Evolutionary conservation across 2,888 invertebrate genomes (phyloP).

Genomic region (Druceiella hillmani): DNA sequence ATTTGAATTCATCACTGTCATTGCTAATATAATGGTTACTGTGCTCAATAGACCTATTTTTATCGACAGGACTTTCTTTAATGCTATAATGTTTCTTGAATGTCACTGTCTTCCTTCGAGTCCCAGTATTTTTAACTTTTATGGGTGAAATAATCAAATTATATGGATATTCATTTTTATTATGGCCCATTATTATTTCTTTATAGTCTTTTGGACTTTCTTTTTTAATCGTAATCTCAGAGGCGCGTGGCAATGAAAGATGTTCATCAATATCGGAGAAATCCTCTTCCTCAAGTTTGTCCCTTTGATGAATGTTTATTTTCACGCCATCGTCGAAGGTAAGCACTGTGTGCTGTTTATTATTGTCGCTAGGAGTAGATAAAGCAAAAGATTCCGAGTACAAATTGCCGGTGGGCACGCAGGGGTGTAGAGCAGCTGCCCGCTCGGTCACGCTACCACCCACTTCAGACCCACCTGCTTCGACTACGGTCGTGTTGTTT

Average conservation of each 20-base stretch:
- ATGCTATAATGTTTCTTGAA: too few species aligned
- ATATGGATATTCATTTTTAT: constrained; percentile 39
- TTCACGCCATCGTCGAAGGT: background rate
- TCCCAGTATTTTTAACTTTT: constrained; percentile 3
- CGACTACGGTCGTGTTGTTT: too few species aligned
- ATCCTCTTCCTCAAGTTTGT: constrained; percentile 27
- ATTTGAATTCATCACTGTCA: background rate
- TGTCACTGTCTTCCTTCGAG: background rate
- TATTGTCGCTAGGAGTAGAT: constrained; percentile 11
- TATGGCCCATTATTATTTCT: constrained; percentile 42
- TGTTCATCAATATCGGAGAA: constrained; percentile 37
- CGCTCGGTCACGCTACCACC: too few species aligned
- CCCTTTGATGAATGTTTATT: background rate
- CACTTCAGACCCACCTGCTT: too few species aligned
- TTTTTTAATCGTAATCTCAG: constrained; percentile 27
- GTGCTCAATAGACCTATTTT: too few species aligned
- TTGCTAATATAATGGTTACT: too few species aligned
- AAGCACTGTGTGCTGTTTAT: background rate
- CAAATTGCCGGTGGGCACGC: too few species aligned
- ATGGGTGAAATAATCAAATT: constrained; percentile 40
- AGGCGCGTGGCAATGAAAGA: constrained; percentile 33
- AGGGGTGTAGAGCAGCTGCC: too few species aligned
- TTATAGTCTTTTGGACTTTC: constrained; percentile 32
- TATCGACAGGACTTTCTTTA: too few species aligned
- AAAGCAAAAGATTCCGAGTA: too few species aligned